Evolutionary conservation across 2,113 vertebrate genomes (phyloP), one percentile per base, ranked within the genome.

Genomic region (Clinocottus analis): DNA sequence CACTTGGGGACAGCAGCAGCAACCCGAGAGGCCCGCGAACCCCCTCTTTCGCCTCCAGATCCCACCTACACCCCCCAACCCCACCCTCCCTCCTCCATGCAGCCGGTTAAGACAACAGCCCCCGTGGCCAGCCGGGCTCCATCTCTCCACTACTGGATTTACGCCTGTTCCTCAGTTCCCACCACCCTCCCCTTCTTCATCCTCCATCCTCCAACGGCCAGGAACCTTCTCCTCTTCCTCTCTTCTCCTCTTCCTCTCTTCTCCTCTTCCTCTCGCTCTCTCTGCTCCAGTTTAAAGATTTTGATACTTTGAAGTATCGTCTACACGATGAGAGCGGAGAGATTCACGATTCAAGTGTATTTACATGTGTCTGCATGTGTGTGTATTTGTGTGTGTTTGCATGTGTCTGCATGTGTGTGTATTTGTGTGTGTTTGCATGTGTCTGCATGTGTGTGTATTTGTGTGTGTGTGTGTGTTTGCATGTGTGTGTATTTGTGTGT

Each of bases 1-100:
- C 70, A 71, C 49, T 82, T 66, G 85, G 90, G 96, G 89, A 90
- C 86, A 91, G 91, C 86, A 91, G 91, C 86, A 87, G 93, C 88
- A 92, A 92, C 85, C 87, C 39, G 90, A 92, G 91, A 93, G 87
- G 88, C 82, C 88, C 63, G 27, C 68, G 13, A 10, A 21, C 13
- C 37, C 29, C 27, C 27, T 16, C 56, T 59, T 39, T 45, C 27
- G 37, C 19, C 79, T 79, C 60, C 65, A 72, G 49, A 75, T 77
- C 80, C 72, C 66, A 77, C 89, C 75, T 82, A 67, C 69, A 37
- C 75, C 75, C 7, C 73, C 33, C 35, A 72, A 45, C 75, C 64
- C 41, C 74, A 71, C 65, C 73, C 13, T 12, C 41, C 4, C 13
- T 13, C 37, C 8, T 10, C 37, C 64, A 33, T 87, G 75, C 92